Evolutionary conservation across 2,113 vertebrate genomes (phyloP).

Genomic region (Myocastor coypus): DNA sequence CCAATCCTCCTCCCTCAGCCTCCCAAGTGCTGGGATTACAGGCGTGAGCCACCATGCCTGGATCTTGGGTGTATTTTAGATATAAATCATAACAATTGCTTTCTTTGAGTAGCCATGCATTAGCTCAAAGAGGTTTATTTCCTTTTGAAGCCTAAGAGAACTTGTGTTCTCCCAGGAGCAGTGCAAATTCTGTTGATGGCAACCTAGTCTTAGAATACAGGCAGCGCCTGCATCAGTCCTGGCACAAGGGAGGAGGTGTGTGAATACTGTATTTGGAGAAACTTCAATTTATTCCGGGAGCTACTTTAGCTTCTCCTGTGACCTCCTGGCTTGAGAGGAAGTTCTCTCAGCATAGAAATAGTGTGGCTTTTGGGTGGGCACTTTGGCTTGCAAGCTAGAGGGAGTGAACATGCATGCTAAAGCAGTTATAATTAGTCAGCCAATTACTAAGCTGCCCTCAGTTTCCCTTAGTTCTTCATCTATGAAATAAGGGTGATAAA

Average conservation of each 20-base stretch:
- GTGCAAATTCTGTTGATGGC: background rate
- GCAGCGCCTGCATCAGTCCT: background rate
- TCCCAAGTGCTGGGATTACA: no score
- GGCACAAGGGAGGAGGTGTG: background rate
- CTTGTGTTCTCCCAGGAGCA: background rate
- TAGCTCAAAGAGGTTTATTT: no score
- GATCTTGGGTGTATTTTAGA: background rate
- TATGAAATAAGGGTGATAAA: background rate
- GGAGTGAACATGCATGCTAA: fast-evolving
- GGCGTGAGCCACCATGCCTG: no score
- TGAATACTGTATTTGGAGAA: background rate
- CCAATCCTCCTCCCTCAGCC: no score
- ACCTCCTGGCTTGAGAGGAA: no score
- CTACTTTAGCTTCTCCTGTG: background rate
- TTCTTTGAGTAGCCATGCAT: background rate
- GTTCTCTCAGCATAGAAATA: background rate
- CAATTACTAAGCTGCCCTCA: background rate
- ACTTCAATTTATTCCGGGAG: background rate
- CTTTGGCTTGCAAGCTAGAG: background rate
- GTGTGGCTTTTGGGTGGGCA: background rate
- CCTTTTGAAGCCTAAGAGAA: background rate
- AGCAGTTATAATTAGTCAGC: background rate
- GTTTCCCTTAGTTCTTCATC: background rate
- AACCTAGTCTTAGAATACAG: background rate
- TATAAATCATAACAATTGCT: background rate